phyloP scores from a whole-genome alignment of 2,797 vertebrate genomes.

The Simalia tracyae region DNA sequence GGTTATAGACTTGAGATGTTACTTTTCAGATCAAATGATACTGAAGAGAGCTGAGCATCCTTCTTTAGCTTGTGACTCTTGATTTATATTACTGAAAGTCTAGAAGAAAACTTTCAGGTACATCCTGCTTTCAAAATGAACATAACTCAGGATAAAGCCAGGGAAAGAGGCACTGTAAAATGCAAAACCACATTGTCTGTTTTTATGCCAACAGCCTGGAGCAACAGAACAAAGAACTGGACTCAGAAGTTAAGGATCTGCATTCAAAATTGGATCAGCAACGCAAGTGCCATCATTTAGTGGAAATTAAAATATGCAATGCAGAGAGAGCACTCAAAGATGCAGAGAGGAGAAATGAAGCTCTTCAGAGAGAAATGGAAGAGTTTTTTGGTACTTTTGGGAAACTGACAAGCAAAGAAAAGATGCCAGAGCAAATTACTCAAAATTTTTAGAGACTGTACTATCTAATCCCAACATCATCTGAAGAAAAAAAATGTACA shows the following conservation, averaged over 20 bases:
- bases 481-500: not conserved
- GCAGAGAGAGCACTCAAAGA: conserved; percentile 70
- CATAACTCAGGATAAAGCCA: not conserved
- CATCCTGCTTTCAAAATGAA: not conserved
- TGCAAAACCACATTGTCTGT: not conserved
- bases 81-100: not conserved
- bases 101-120: conserved; percentile 19
- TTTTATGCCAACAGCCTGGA: conserved; percentile 70
- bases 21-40: not conserved
- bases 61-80: not conserved
- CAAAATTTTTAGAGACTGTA: not conserved
- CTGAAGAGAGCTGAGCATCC: not conserved
- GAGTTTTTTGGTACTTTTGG: conserved; percentile 79
- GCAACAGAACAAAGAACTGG: conserved; percentile 73
- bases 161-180: not conserved
- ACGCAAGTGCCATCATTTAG: conserved; percentile 64
- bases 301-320: conserved; percentile 71
- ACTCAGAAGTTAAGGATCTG: conserved; percentile 68
- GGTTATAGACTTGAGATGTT: not conserved
- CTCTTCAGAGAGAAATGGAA: conserved; percentile 78
- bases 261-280: conserved; percentile 76
- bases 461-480: not conserved
- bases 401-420: conserved; percentile 77
- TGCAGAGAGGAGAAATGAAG: conserved; percentile 72
- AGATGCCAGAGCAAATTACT: conserved; percentile 14